These are phyloP conservation scores for Prenolepis imparis DNA, from an alignment of 2,888 invertebrate species.

Conservation along the genomic window DNA sequence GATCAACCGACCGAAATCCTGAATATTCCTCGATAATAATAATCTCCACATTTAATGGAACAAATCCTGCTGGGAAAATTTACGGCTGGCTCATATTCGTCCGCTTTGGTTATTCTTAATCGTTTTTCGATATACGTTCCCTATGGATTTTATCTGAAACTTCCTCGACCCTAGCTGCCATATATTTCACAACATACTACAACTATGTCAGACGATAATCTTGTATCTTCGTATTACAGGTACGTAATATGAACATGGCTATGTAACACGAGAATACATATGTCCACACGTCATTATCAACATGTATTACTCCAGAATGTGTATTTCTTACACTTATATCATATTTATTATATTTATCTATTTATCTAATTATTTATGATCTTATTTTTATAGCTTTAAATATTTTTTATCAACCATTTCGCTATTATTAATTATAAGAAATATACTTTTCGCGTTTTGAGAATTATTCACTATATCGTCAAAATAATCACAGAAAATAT, in stretches of 20 bases:
- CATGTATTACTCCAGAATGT: neutral
- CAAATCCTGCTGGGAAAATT: slow-evolving; percentile 65
- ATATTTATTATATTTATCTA: neutral
- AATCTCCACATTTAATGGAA: slow-evolving; percentile 73
- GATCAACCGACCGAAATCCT: slow-evolving; percentile 69
- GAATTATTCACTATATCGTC: neutral
- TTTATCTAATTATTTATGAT: neutral
- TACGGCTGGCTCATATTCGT: slow-evolving; percentile 55
- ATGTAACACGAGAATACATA: slow-evolving; percentile 20
- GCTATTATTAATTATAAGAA: neutral
- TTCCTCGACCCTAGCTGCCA: slow-evolving; percentile 27
- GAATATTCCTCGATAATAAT: slow-evolving; percentile 73
- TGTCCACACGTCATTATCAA: neutral
- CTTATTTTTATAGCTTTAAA: neutral
- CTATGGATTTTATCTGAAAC: slow-evolving; percentile 63
- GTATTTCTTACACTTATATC: neutral
- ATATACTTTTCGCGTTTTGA: neutral
- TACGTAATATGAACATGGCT: slow-evolving; percentile 34
- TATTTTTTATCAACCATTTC: neutral
- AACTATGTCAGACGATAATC: slow-evolving; percentile 54
- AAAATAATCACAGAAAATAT: neutral
- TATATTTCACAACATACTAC: slow-evolving; percentile 36
- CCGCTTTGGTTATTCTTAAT: slow-evolving; percentile 66
- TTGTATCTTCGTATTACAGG: slow-evolving; percentile 53
- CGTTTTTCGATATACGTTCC: slow-evolving; percentile 62